A percentile compares a stretch with the other conserved stretches of the same genome.
phyloP scores from a whole-genome alignment of 2,113 vertebrate species.

The Sylvilagus bachmani region DNA sequence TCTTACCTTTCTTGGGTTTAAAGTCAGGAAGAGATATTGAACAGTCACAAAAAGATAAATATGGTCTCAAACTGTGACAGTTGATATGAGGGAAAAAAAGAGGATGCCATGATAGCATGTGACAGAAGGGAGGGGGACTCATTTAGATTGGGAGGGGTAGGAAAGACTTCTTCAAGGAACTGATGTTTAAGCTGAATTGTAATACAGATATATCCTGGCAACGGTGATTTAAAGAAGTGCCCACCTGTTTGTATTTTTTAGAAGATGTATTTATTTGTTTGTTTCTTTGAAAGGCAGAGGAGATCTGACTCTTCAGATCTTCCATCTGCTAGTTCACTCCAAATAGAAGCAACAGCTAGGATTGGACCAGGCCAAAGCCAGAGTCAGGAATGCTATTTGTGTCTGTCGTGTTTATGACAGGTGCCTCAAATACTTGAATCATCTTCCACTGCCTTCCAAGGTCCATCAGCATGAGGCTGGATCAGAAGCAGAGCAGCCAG shows the following conservation, averaged over 20 bases:
- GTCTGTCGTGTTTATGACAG: too few species aligned
- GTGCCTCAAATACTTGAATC: too few species aligned
- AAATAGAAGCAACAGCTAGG: too few species aligned
- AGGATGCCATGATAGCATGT: not conserved
- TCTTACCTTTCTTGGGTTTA: conserved; percentile 7
- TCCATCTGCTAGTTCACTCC: too few species aligned
- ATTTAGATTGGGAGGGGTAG: not conserved
- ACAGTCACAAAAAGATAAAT: conserved; percentile 2
- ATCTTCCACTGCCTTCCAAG: too few species aligned
- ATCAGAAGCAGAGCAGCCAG: too few species aligned
- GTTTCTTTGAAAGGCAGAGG: too few species aligned
- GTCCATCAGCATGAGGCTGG: too few species aligned
- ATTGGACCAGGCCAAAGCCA: too few species aligned
- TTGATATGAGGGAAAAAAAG: not conserved
- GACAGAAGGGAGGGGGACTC: not conserved
- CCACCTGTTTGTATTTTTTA: not conserved
- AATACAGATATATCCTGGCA: not conserved
- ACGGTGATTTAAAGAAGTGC: not conserved
- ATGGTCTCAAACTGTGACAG: not conserved
- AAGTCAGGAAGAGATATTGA: not conserved
- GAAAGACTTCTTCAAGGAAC: not conserved
- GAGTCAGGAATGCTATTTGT: too few species aligned
- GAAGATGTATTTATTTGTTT: too few species aligned
- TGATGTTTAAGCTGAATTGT: not conserved
- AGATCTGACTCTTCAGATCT: too few species aligned